phyloP scores from a whole-genome alignment of 2,797 vertebrate genomes.

The Darevskia mixta region DNA sequence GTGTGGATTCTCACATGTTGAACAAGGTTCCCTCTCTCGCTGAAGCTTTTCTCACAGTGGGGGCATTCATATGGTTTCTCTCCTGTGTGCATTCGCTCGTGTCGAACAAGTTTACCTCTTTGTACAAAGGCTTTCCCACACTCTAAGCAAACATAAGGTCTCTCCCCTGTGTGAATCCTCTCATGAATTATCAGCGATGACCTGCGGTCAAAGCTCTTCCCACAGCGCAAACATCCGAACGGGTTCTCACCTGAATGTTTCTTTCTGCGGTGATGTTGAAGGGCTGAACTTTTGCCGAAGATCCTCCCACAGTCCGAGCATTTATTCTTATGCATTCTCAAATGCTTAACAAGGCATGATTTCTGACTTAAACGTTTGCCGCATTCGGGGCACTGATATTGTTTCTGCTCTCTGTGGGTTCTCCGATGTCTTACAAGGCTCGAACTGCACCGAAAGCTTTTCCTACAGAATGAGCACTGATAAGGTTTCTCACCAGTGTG shows the following conservation, averaged over 20 bases:
- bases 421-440: background rate
- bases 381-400: background rate
- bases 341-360: conserved; percentile 16
- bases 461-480: conserved; percentile 3
- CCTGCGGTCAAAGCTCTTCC: conserved; percentile 11
- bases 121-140: conserved; percentile 9
- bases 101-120: conserved; percentile 6
- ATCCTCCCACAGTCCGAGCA: conserved; percentile 23
- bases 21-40: background rate
- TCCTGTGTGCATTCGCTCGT: conserved; percentile 10
- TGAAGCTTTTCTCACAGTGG: conserved; percentile 1
- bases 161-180: conserved; percentile 36
- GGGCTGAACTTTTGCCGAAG: background rate
- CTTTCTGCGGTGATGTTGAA: background rate
- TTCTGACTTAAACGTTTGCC: conserved; percentile 28
- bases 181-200: conserved; percentile 10
- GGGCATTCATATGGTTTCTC: conserved; percentile 11
- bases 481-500: conserved; percentile 26
- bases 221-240: background rate
- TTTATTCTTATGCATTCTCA: conserved; percentile 8
- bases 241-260: background rate
- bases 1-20: background rate
- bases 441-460: background rate
- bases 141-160: conserved; percentile 6
- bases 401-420: conserved; percentile 1